Conservation (phyloP, 30 jellyfish, hydroid and myxozoan species). For the Hydractinia symbiolongicarpus region DNA sequence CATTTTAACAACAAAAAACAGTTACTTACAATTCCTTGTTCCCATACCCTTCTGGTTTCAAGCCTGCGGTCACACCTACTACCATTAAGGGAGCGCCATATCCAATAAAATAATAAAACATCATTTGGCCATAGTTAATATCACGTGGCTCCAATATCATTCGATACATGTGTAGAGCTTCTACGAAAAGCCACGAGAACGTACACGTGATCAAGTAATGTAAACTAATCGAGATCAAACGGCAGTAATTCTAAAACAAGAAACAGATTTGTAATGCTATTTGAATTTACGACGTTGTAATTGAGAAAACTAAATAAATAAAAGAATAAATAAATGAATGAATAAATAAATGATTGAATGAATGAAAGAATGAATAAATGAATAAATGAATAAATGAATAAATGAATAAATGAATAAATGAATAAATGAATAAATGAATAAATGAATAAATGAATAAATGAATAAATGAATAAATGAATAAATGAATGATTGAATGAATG, state of each 20-base stretch:
- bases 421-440: not conserved
- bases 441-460: not conserved
- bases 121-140: slow-evolving; percentile 89
- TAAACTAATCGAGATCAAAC: slow-evolving; percentile 74
- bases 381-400: not conserved
- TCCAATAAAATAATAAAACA: slow-evolving; percentile 87
- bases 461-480: too few species aligned
- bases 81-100: slow-evolving; percentile 98
- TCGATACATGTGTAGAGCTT: slow-evolving; percentile 89
- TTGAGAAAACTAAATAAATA: not conserved
- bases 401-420: too few species aligned
- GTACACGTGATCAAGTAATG: slow-evolving; percentile 94
- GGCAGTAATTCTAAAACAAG: slow-evolving; percentile 65
- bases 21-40: slow-evolving; percentile 69
- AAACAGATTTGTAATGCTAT: too few species aligned
- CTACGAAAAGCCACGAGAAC: slow-evolving; percentile 97
- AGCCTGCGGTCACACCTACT: slow-evolving; percentile 96
- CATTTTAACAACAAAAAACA: not conserved
- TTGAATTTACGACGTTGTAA: not conserved
- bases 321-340: too few species aligned
- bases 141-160: slow-evolving; percentile 80
- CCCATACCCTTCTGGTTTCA: slow-evolving; percentile 91
- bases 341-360: too few species aligned
- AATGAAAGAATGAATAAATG: too few species aligned
- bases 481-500: not conserved